Conservation (phyloP, 1,140 invertebrate genomes). For the Mactra quadrangularis region DNA sequence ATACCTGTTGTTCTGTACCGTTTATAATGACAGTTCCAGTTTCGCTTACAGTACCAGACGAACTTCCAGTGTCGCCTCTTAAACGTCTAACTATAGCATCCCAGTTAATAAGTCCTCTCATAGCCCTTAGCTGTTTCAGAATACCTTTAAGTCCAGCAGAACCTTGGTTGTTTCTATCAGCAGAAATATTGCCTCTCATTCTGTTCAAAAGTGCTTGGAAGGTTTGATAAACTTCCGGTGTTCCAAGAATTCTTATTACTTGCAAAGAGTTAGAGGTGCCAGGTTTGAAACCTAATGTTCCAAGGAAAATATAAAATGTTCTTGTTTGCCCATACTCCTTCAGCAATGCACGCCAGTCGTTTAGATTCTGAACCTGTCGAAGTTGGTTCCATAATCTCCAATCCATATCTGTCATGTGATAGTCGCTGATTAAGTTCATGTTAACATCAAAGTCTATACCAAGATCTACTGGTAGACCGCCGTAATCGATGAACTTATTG, state of each 20-base stretch:
- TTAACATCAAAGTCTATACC: slow-evolving; percentile 29
- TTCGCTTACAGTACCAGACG: background rate
- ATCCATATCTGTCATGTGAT: slow-evolving; percentile 53
- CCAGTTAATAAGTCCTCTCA: slow-evolving; percentile 55
- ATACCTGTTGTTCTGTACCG: background rate
- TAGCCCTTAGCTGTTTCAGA: slow-evolving; percentile 29
- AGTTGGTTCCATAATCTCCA: slow-evolving; percentile 46
- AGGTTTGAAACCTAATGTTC: slow-evolving; percentile 46
- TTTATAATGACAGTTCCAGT: background rate
- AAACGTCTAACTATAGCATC: slow-evolving; percentile 12
- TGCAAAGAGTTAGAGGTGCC: slow-evolving; percentile 46
- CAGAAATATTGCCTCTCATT: background rate
- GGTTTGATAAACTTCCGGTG: slow-evolving; percentile 36
- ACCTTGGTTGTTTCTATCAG: background rate
- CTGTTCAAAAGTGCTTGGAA: slow-evolving; percentile 32
- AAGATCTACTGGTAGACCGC: slow-evolving; percentile 31
- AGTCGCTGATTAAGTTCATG: slow-evolving; percentile 34
- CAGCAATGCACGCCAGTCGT: slow-evolving; percentile 28
- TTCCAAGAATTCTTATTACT: slow-evolving; percentile 35
- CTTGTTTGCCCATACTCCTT: slow-evolving; percentile 58
- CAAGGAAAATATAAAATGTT: slow-evolving; percentile 53
- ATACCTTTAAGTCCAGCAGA: slow-evolving; percentile 27
- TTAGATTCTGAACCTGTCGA: background rate
- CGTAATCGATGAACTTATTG: slow-evolving; percentile 33
- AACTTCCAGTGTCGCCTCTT: slow-evolving; percentile 8